phyloP scores from a whole-genome alignment of 2,113 vertebrate genomes.

The Tyrannus savana region DNA sequence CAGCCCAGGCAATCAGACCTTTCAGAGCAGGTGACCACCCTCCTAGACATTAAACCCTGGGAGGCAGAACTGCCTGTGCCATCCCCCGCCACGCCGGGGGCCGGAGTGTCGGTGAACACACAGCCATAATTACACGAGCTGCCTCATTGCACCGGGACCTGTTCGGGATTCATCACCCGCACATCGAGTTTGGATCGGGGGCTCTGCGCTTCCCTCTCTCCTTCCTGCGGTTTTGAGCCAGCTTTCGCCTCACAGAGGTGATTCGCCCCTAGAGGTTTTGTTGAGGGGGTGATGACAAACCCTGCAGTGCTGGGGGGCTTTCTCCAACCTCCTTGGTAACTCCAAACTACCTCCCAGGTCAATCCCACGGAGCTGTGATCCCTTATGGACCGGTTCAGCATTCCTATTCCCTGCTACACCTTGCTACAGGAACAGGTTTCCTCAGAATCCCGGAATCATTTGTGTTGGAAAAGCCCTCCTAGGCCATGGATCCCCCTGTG shows the following conservation, averaged over 20 bases:
- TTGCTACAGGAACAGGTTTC: not conserved
- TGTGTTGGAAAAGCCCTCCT: not conserved
- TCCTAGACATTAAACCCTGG: not conserved
- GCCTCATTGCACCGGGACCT: not conserved
- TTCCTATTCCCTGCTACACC: rapidly evolving
- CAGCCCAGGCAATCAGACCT: constrained; percentile 39
- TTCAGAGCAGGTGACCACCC: constrained; percentile 7
- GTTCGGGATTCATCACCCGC: not conserved
- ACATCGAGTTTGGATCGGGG: not conserved
- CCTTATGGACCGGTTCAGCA: rapidly evolving
- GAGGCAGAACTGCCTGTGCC: not conserved
- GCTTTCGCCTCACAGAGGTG: not conserved
- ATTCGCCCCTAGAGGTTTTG: not conserved
- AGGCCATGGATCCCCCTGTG: rapidly evolving
- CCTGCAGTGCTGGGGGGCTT: not conserved
- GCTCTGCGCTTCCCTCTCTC: not conserved
- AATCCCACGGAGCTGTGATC: rapidly evolving
- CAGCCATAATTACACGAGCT: not conserved
- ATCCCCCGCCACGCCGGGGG: not conserved
- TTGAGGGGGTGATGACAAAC: not conserved
- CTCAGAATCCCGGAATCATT: not conserved
- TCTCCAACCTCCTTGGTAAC: too few relatives aligned
- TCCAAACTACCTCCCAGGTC: not conserved
- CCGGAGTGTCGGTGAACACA: not conserved
- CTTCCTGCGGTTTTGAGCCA: not conserved